phyloP scores from a whole-genome alignment of 2,797 vertebrate genomes.

The Rhabdophis nuchalis region DNA sequence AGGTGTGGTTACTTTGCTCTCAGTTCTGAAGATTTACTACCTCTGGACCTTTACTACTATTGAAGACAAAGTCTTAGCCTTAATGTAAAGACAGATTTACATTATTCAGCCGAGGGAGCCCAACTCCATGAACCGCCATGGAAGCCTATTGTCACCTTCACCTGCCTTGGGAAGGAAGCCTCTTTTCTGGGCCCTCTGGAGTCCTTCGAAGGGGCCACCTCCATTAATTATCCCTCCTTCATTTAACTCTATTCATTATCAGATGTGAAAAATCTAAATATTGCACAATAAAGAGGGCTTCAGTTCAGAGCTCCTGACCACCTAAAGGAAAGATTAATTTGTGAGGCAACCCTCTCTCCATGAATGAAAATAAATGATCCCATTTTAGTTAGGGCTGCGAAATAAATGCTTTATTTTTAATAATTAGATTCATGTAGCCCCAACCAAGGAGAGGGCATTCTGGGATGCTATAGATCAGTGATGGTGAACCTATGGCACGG shows the following conservation, averaged over 20 bases:
- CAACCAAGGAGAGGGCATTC: not conserved
- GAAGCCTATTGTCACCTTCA: too few species aligned
- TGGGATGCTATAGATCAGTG: not conserved
- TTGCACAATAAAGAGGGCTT: not conserved
- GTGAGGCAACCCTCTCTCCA: not conserved
- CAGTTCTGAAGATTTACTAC: not conserved
- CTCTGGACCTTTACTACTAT: not conserved
- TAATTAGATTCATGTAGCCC: not conserved
- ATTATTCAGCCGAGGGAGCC: too few species aligned
- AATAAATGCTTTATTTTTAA: not conserved
- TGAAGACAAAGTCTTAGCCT: not conserved
- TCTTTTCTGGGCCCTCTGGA: too few species aligned
- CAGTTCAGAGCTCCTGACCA: not conserved
- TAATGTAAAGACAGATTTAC: not conserved
- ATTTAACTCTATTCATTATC: too few species aligned
- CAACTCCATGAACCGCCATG: too few species aligned
- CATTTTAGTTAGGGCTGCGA: not conserved
- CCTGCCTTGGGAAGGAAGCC: too few species aligned
- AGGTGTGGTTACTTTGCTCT: not conserved
- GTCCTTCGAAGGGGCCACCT: too few species aligned
- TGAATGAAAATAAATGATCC: not conserved
- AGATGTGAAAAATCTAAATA: not conserved
- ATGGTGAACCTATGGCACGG: too few species aligned
- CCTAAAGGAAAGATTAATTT: not conserved
- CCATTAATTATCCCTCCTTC: too few species aligned